Percentiles rank a stretch among this genome's conserved stretches.
Evolutionary conservation across 2,797 vertebrate species (phyloP).

Genomic region (Eulemur mongoz): DNA sequence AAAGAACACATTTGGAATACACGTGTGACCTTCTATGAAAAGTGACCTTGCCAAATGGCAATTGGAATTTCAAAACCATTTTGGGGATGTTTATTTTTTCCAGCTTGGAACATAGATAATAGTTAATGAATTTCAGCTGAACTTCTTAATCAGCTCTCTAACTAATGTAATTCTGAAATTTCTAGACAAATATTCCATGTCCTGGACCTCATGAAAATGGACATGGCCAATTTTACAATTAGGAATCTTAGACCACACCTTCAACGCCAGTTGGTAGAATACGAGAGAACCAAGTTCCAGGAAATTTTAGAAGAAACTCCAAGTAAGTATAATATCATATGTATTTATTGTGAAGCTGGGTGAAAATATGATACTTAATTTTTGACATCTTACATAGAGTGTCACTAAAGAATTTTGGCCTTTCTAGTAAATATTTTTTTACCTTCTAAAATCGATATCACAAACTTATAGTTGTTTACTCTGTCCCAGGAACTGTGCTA

Average conservation of each 20-base stretch:
- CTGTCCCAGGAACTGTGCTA: neutral
- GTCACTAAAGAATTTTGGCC: neutral
- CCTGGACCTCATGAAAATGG: slow-evolving; percentile 93
- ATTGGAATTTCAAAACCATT: neutral
- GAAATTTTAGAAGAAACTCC: slow-evolving; percentile 93
- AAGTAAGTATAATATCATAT: slow-evolving; percentile 83
- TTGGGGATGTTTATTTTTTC: neutral
- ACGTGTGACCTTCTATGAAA: neutral
- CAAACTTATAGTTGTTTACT: neutral
- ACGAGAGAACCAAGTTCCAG: slow-evolving; percentile 93
- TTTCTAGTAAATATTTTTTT: slow-evolving; percentile 2
- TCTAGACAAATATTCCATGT: slow-evolving; percentile 91
- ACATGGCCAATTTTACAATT: slow-evolving; percentile 94
- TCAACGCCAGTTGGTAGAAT: slow-evolving; percentile 90
- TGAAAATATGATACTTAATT: neutral
- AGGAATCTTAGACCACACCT: slow-evolving; percentile 91
- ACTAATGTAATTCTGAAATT: slow-evolving; percentile 56
- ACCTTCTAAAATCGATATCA: neutral
- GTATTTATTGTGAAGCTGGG: neutral
- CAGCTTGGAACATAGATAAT: neutral
- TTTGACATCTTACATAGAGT: neutral
- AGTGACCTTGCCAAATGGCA: neutral
- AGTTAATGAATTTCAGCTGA: neutral
- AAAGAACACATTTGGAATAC: neutral
- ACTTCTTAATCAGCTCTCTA: neutral